Base-by-base conservation (phyloP, 2,888 invertebrate genomes). In the Antheraea assamensis region DNA sequence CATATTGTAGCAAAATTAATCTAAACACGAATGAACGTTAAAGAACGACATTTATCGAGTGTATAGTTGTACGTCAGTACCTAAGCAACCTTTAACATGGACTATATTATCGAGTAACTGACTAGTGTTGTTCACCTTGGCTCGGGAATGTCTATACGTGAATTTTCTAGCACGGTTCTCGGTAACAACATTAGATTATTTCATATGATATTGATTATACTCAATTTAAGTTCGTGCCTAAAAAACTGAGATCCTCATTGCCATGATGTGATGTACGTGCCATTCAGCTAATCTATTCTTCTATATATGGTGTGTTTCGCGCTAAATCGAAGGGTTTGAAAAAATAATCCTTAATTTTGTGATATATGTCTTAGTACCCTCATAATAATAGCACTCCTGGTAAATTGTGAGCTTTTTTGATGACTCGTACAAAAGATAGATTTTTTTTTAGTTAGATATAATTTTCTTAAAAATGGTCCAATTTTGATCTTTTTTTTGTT, bases 51-150 rank as follows among this genome's bases (percentile, higher is more conserved):
- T 70, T 17, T 30, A 64, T 64, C 30, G 61, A 58, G 24, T 24
- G n/a, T 64, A 17, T 17, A 64, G 27, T 15, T 30, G n/a, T n/a
- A 27, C 77, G 79, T 81, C 81, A 84, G 79, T 79, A 80, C 76
- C 81, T 80, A 85, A 82, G 79, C 87, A 90, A 91, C 90, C 90
- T 91, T 91, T 90, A 64, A 82, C 73, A 79, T 82, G 83, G 83
- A 81, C 79, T 79, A 82, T 85, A 87, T 86, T 85, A 84, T 87
- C 83, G 78, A 79, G 75, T 78, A 77, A 77, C 76, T 80, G n/a
- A 73, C 72, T 55, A 55, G 24, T 42, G 85, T 80, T 85, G 85
- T 80, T 85, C 79, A 83, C 85, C 85, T 85, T 85, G 85, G 76
- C 73, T 74, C 55, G 70, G 80, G 84, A 85, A 85, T 85, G 74